Base-by-base conservation (phyloP, 2,888 invertebrate species). In the Ditula angustiorana region DNA sequence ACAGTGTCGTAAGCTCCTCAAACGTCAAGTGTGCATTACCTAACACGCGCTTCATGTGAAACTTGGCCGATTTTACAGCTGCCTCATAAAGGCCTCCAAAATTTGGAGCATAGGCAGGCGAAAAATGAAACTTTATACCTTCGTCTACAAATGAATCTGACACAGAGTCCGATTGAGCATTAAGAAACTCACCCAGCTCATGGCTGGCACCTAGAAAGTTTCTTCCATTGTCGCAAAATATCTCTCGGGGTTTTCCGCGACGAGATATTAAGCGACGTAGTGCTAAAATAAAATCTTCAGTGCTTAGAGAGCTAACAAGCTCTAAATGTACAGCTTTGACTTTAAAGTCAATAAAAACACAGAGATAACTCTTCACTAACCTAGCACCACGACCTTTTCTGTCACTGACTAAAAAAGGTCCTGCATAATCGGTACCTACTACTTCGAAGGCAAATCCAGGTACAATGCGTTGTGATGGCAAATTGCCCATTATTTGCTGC, bases 21-120 rank as follows among this genome's bases (percentile, higher is more conserved):
- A 72, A 67, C 7, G 69, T 67, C 16, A 74, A 46, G 19, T 68
- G 58, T 21, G 57, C 66, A 37, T 71, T 68, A 8, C 69, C 70
- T 21, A 70, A 35, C n/a, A 44, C 30, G 13, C 61, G 56, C 21
- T 44, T 55, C 19, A 50, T 24, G 30, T 61, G 57, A 21, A 35
- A 50, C 23, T 65, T 65, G 1, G 60, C 59, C 3, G 59, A 55
- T 47, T 60, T 55, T 5, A 65, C 46, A 23, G 52, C 65, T 8
- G 65, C 37, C 21, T 65, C 60, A 21, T 41, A 60, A 2, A 65
- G 10, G 13, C 59, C 55, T 13, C 65, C 65, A 26, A 60, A 52
- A 24, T 46, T 41, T 13, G 60, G 53, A n/a, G 55, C n/a, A n/a
- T n/a, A n/a, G n/a, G n/a, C n/a, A n/a, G n/a, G n/a, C n/a, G n/a